Percentiles rank a stretch among this genome's conserved stretches.
These are phyloP conservation scores for Tanypteryx hageni DNA, from an alignment of 2,888 invertebrate species.

Conservation along the genomic window DNA sequence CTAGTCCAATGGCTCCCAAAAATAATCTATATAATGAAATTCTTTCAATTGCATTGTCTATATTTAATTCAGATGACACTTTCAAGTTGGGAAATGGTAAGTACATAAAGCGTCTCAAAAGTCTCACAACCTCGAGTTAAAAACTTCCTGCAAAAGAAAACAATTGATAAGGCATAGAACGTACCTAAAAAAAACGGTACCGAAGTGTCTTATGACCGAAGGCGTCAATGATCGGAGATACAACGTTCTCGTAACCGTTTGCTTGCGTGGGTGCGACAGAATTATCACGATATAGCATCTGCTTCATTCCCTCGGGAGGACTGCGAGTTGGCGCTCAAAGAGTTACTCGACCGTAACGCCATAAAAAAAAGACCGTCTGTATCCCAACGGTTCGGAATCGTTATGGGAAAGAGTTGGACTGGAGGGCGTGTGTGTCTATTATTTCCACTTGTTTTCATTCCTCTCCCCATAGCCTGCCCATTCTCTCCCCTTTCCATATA, in stretches of 20 bases:
- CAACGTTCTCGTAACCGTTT: background rate
- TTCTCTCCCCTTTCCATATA: background rate
- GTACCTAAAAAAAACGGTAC: no score
- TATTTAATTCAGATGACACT: no score
- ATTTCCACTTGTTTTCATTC: background rate
- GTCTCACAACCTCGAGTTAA: no score
- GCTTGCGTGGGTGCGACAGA: background rate
- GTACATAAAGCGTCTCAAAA: no score
- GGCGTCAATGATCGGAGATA: no score
- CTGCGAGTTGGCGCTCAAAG: background rate
- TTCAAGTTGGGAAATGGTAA: no score
- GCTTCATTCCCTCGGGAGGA: slow-evolving; percentile 13
- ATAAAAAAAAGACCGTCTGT: background rate
- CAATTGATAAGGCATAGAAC: no score
- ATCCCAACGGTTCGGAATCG: background rate
- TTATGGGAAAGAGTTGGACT: background rate
- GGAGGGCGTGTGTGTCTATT: background rate
- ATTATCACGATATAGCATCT: slow-evolving; percentile 21
- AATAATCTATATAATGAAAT: no score
- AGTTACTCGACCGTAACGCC: slow-evolving; percentile 32
- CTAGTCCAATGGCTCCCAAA: no score
- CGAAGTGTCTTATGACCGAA: no score
- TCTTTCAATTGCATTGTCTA: no score
- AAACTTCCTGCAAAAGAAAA: no score
- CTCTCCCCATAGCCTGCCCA: background rate